Evolutionary conservation across 2,888 invertebrate genomes (phyloP).

Genomic region (Eledone cirrhosa): DNA sequence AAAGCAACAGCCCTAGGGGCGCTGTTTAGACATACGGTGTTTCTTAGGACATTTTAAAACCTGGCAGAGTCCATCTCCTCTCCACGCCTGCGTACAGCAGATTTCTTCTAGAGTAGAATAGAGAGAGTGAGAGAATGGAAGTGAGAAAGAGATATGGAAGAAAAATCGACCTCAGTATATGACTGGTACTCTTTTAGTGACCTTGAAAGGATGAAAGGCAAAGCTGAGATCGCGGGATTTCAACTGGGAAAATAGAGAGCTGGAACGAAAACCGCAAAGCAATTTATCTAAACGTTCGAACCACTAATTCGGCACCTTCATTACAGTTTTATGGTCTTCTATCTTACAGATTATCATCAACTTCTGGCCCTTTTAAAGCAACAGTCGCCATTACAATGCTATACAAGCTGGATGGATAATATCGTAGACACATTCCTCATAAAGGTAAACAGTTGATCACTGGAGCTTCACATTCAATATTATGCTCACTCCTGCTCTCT

Average conservation of each 20-base stretch:
- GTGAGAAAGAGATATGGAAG: too few species aligned
- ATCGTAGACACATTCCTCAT: conserved; percentile 63
- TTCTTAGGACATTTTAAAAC: too few species aligned
- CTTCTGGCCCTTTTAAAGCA: conserved; percentile 61
- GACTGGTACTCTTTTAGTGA: neutral
- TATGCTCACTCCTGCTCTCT: neutral
- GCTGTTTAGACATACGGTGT: too few species aligned
- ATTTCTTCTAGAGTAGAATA: too few species aligned
- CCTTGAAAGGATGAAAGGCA: neutral
- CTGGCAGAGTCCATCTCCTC: too few species aligned
- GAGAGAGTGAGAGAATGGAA: too few species aligned
- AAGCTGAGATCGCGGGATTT: too few species aligned
- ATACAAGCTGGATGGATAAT: conserved; percentile 65
- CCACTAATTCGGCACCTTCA: too few species aligned
- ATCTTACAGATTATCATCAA: conserved; percentile 58
- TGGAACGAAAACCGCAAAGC: neutral
- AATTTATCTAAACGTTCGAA: neutral
- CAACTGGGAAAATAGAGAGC: too few species aligned
- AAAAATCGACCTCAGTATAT: too few species aligned
- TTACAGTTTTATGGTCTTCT: neutral
- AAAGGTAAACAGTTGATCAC: conserved; percentile 54
- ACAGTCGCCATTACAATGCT: conserved; percentile 64
- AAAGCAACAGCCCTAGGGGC: too few species aligned
- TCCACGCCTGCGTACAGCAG: too few species aligned
- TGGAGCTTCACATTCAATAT: neutral